phyloP scores from a whole-genome alignment of 2,113 vertebrate species.

The Capra hircus region DNA sequence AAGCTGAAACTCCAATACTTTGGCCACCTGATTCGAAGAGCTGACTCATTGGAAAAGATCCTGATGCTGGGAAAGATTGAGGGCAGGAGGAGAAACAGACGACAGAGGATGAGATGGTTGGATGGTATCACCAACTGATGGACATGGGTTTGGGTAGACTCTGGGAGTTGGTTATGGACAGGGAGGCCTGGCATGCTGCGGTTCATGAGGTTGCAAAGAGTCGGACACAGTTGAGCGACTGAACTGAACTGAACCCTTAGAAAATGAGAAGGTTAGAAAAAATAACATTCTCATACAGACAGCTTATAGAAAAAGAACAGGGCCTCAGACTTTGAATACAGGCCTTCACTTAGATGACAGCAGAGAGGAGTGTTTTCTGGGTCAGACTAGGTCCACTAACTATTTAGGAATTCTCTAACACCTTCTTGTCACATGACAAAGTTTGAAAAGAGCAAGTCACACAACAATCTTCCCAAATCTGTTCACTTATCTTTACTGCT shows the following conservation, averaged over 20 bases:
- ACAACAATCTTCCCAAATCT: not conserved
- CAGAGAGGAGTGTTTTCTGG: not conserved
- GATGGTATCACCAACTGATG: no score
- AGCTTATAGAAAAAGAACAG: not conserved
- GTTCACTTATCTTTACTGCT: not conserved
- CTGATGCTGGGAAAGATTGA: no score
- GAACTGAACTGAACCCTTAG: not conserved
- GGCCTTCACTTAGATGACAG: fast-evolving
- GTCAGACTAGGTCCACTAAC: not conserved
- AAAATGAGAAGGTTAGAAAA: not conserved
- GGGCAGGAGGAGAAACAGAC: no score
- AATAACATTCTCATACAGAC: not conserved
- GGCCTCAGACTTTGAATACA: not conserved
- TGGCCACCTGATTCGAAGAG: fast-evolving
- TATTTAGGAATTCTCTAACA: not conserved
- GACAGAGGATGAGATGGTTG: no score
- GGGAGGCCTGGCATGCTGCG: fast-evolving
- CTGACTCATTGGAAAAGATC: no score
- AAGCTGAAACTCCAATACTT: no score
- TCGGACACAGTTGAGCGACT: no score
- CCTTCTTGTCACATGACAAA: not conserved
- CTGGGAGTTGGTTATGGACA: no score
- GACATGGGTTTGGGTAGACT: no score
- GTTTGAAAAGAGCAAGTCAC: not conserved
- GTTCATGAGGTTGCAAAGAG: no score